Conservation (phyloP, 2,797 vertebrate genomes). For the Typhlichthys subterraneus region DNA sequence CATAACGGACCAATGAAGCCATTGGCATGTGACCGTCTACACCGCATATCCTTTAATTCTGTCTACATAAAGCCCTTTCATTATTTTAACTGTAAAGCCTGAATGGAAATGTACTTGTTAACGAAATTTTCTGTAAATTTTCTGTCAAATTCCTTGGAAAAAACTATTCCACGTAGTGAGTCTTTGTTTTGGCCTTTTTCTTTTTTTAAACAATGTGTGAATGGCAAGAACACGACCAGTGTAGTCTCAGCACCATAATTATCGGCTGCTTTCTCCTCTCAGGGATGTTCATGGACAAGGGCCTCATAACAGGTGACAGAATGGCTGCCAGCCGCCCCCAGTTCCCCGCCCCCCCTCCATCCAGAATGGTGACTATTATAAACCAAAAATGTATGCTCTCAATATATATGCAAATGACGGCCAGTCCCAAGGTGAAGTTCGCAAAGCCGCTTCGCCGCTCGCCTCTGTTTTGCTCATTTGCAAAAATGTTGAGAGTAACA, state of each 20-base stretch:
- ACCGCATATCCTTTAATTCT: constrained; percentile 62
- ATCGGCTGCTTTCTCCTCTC: constrained; percentile 75
- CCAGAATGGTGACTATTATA: constrained; percentile 80
- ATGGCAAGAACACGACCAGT: constrained; percentile 64
- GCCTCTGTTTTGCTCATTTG: constrained; percentile 83
- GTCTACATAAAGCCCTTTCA: constrained; percentile 51
- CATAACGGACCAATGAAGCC: constrained; percentile 75
- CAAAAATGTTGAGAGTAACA: constrained; percentile 80
- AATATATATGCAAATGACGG: constrained; percentile 91
- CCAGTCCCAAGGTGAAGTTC: constrained; percentile 82
- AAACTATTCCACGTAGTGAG: constrained; percentile 23
- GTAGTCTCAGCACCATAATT: constrained; percentile 77
- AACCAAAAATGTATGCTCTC: constrained; percentile 88
- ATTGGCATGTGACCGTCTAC: constrained; percentile 78
- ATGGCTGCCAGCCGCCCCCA: constrained; percentile 72
- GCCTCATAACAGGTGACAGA: constrained; percentile 81
- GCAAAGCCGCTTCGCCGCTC: constrained; percentile 68
- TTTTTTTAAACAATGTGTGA: constrained; percentile 63
- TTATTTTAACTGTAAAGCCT: neutral
- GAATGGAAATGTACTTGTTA: constrained; percentile 58
- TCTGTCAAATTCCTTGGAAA: constrained; percentile 39
- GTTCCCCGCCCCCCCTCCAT: constrained; percentile 61
- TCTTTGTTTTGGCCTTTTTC: constrained; percentile 51
- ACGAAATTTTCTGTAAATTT: constrained; percentile 46
- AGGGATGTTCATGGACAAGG: constrained; percentile 76